A percentile compares a stretch with the other conserved stretches of the same genome.
Conservation (phyloP, 2,113 vertebrate species). For the Hippocampus mohnikei region DNA sequence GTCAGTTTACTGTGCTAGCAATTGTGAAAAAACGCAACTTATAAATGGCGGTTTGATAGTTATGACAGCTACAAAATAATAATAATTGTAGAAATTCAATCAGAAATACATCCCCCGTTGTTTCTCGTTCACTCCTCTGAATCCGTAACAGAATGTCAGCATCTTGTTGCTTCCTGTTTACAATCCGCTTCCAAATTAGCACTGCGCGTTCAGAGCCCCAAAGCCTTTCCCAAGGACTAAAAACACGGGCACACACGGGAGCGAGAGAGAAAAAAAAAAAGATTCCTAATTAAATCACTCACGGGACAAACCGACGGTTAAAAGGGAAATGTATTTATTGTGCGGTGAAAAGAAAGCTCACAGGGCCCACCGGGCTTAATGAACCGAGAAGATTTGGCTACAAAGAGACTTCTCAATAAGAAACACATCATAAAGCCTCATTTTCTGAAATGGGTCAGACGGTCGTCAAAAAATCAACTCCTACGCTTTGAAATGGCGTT, state of each 20-base stretch:
- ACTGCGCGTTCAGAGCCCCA: constrained; percentile 27
- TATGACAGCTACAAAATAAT: too few relatives aligned
- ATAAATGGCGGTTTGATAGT: too few relatives aligned
- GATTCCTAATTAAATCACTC: constrained; percentile 53
- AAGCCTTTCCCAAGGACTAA: constrained; percentile 30
- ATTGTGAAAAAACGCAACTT: too few relatives aligned
- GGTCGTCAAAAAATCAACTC: constrained; percentile 21
- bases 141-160: constrained; percentile 20
- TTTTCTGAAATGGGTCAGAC: constrained; percentile 44
- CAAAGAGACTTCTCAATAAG: constrained; percentile 18
- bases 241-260: constrained; percentile 24
- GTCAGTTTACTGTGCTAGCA: too few relatives aligned
- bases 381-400: constrained; percentile 41
- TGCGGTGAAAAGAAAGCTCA: constrained; percentile 30
- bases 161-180: constrained; percentile 25
- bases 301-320: constrained; percentile 44
- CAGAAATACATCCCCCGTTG: not conserved
- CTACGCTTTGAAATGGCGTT: constrained; percentile 2
- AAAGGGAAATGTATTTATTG: constrained; percentile 49
- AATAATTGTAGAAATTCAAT: too few relatives aligned
- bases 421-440: constrained; percentile 23
- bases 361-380: constrained; percentile 32
- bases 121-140: not conserved
- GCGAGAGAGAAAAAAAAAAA: constrained; percentile 38
- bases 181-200: constrained; percentile 27